Base-by-base conservation (phyloP, 2,888 invertebrate species). In the Melanchra persicariae region DNA sequence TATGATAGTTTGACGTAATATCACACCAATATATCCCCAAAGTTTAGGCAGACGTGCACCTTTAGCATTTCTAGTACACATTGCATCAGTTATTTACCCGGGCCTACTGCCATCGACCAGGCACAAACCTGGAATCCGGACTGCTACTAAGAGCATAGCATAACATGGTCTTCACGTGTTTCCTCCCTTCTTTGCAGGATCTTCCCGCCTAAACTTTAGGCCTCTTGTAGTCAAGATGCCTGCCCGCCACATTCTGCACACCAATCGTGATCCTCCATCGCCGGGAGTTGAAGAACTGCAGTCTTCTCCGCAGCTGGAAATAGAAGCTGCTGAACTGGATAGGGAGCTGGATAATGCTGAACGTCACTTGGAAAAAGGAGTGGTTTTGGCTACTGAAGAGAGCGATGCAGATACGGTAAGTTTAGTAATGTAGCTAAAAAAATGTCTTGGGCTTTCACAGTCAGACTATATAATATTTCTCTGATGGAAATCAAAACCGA, bases 371-470 rank as follows among this genome's bases (percentile, higher is more conserved):
- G 90, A 93, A 8, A 91, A 89, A 71, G 93, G 90, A 37, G 91
- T 93, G 5, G 91, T 94, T 43, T 91, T 96, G 68, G 96, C 96
- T 26, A 91, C 92, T 1, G 95, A 94, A 65, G 96, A 96, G 78
- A 95, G 95, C 69, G 96, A 96, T 78, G 92, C 90, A 51, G 95
- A 96, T 47, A 93, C 94, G 91, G 96, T 96, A 82, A 93, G 95
- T 91, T 47, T 65, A 45, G 15, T 43, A 34, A 43, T 26, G 3
- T 61, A 9, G 43, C 49, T 24, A n/a, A 15, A 49, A 66, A 12
- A n/a, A n/a, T n/a, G n/a, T n/a, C n/a, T 45, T 45, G n/a, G 3
- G 19, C 4, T 59, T 26, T 37, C 9, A n/a, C 24, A 30, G 6
- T n/a, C 24, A 22, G n/a, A n/a, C 19, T 0, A n/a, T 2, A 24